Percentiles rank a stretch among this genome's conserved stretches.
phyloP scores from a whole-genome alignment of 1,140 invertebrate genomes.

The Calliphora vicina region DNA sequence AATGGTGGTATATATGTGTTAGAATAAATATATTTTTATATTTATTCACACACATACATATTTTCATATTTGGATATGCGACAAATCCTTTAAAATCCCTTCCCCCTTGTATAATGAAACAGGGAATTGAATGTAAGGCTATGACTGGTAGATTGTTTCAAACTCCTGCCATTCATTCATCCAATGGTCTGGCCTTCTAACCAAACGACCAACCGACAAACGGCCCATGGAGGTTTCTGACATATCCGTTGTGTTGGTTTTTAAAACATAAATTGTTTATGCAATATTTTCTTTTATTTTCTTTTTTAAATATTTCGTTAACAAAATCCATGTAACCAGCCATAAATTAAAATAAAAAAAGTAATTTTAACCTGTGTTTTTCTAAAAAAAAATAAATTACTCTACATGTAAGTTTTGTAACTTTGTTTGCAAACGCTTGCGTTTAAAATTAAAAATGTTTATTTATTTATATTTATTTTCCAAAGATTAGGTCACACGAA shows the following conservation, averaged over 20 bases:
- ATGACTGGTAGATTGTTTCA: not conserved
- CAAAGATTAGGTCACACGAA: constrained; percentile 8
- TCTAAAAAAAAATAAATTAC: too few relatives aligned
- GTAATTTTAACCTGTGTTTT: not conserved
- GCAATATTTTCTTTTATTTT: not conserved
- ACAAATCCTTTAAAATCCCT: constrained; percentile 23
- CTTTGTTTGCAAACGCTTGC: not conserved
- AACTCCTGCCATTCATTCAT: too few relatives aligned
- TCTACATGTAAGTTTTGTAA: not conserved
- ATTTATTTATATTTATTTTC: not conserved
- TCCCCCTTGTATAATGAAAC: too few relatives aligned
- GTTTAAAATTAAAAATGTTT: not conserved
- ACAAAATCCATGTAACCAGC: not conserved
- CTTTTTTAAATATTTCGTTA: not conserved
- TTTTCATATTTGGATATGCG: not conserved
- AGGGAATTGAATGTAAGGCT: not conserved
- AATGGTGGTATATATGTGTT: not conserved
- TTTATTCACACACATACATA: not conserved
- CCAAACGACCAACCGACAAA: not conserved
- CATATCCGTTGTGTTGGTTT: constrained; percentile 22
- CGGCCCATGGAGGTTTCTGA: not conserved
- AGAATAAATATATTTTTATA: not conserved
- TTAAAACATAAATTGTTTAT: constrained; percentile 31
- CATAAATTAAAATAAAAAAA: not conserved
- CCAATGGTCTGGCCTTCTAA: too few relatives aligned